Evolutionary conservation across 2,888 invertebrate species (phyloP), one percentile per base, ranked within the genome.

Genomic region (Drosophila mercatorum): DNA sequence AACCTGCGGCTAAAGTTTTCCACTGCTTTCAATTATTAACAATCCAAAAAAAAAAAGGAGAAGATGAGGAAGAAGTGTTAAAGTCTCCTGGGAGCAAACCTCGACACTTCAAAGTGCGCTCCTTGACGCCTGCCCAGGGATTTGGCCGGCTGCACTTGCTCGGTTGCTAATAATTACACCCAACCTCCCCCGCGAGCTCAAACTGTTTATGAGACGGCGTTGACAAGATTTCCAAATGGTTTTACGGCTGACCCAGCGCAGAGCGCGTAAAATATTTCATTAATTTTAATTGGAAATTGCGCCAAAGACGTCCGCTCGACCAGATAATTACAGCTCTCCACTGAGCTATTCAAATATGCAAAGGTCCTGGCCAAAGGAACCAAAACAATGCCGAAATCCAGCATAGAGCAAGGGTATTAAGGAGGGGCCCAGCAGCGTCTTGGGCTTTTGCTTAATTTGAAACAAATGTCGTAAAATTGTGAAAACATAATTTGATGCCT

Each of bases 261-360:
- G 36, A 43, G 44, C 17, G 57, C 72, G 68, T 84, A 78, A 83
- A 89, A 91, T 91, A 91, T 92, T 91, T 91, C 92, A 92, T 92
- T 91, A 92, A 91, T 92, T 91, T 92, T 92, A 92, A 91, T 92
- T 92, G 91, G 91, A 92, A 91, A 92, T 85, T 86, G 83, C 82
- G 80, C 81, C 72, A 71, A 89, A 89, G 88, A 79, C 70, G 75
- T 59, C 77, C 77, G 78, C 68, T 88, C 79, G 79, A 86, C 80
- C 75, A 90, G 88, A 91, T 91, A 91, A 91, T 91, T 91, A 91
- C 84, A 78, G 69, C 68, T 71, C 56, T 57, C 51, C 67, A 52
- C 68, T 51, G 31, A 46, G 49, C 80, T 76, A 70, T 80, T 90
- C 78, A 88, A 83, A 80, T 79, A 88, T 88, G 77, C 73, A 83